Evolutionary conservation across 92 coral and sea anemone species (phyloP).

Genomic region (Epizoanthus ramosus): DNA sequence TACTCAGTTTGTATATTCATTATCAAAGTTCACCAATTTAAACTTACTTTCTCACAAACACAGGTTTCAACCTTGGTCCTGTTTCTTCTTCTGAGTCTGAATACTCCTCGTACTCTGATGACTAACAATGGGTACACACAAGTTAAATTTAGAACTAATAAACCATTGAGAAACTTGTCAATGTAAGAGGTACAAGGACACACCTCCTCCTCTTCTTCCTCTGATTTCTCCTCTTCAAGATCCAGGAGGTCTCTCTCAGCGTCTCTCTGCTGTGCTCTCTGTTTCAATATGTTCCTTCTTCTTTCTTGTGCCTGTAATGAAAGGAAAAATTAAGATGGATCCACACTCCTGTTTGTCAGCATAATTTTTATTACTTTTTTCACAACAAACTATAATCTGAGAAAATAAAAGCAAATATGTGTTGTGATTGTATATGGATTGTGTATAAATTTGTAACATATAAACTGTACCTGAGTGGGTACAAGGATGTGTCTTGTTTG

Average conservation of each 20-base stretch:
- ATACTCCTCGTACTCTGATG: slow-evolving; percentile 97
- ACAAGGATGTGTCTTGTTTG: no score
- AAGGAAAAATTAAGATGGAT: not conserved
- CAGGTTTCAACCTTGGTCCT: slow-evolving; percentile 94
- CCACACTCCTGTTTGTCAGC: no score
- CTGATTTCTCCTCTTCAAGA: slow-evolving; percentile 97
- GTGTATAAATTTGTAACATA: no score
- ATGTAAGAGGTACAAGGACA: not conserved
- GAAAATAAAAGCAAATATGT: no score
- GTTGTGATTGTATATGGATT: not conserved
- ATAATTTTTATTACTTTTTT: no score
- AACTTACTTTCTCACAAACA: slow-evolving; percentile 93
- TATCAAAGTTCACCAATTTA: no score
- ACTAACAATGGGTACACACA: slow-evolving; percentile 47
- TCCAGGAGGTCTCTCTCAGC: slow-evolving; percentile 89
- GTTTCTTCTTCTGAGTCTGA: slow-evolving; percentile 94
- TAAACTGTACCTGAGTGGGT: no score
- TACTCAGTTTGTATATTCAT: no score
- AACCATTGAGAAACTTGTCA: not conserved
- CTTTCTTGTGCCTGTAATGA: slow-evolving; percentile 78
- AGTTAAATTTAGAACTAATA: not conserved
- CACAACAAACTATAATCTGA: not conserved
- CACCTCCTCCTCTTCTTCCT: slow-evolving; percentile 93
- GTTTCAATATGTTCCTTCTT: slow-evolving; percentile 77
- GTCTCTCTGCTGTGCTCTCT: slow-evolving; percentile 76